phyloP scores from a whole-genome alignment of 2,888 invertebrate species.

The Hypsopygia costalis region DNA sequence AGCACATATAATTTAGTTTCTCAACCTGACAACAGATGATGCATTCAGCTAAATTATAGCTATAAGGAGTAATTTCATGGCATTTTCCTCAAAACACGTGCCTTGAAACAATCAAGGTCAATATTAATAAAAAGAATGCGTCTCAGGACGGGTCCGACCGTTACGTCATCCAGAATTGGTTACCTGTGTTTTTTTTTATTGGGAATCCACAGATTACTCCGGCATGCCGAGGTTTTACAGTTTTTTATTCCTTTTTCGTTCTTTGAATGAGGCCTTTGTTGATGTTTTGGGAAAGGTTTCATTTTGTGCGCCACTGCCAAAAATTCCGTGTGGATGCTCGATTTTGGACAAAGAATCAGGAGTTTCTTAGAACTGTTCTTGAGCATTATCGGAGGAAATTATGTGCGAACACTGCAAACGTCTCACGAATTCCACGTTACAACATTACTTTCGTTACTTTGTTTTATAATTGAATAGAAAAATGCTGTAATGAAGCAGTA shows the following conservation, averaged over 20 bases:
- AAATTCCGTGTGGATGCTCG: conserved; percentile 17
- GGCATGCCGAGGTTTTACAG: conserved; percentile 16
- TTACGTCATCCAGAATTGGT: conserved; percentile 22
- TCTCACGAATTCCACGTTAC: background rate
- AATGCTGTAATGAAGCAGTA: background rate
- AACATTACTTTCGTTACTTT: conserved; percentile 6
- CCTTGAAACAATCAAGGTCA: conserved; percentile 5
- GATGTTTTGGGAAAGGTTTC: conserved; percentile 20
- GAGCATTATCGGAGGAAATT: background rate
- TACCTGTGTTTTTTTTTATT: conserved; percentile 20
- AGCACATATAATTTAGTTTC: no score
- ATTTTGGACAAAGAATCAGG: background rate
- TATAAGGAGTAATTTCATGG: conserved; percentile 1
- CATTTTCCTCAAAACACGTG: background rate
- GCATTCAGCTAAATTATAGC: conserved; percentile 1
- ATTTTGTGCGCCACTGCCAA: conserved; percentile 14
- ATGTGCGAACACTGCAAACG: background rate
- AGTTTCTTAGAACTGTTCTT: background rate
- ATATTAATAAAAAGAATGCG: background rate
- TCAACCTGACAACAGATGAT: background rate
- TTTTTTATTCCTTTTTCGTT: conserved; percentile 15
- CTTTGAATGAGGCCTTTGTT: conserved; percentile 21
- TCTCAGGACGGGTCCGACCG: conserved; percentile 7
- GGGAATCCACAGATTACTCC: conserved; percentile 21
- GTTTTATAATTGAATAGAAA: background rate